phyloP scores from a whole-genome alignment of 1,140 invertebrate genomes.

The Helicoverpa armigera region DNA sequence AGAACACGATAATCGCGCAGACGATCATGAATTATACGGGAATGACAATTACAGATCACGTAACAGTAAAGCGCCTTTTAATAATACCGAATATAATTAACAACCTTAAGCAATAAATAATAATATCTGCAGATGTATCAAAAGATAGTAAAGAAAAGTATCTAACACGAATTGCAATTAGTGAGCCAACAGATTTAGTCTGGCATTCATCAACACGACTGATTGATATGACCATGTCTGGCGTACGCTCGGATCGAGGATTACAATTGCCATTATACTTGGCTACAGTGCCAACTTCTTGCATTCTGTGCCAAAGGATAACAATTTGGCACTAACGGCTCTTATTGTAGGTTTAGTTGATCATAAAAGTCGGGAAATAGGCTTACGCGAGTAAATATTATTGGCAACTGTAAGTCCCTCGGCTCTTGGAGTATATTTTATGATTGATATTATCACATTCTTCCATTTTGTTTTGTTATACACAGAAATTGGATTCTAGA shows the following conservation, averaged over 20 bases:
- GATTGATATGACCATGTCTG: conserved; percentile 40
- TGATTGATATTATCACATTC: conserved; percentile 17
- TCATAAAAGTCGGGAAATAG: conserved; percentile 2
- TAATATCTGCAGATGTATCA: too few species aligned
- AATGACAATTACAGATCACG: conserved; percentile 8
- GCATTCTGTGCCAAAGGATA: conserved; percentile 21
- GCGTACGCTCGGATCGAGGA: conserved; percentile 7
- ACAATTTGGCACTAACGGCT: neutral
- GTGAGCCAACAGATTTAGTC: conserved; percentile 21
- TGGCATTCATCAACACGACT: conserved; percentile 19
- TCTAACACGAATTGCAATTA: neutral
- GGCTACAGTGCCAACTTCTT: neutral
- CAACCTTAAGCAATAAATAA: too few species aligned
- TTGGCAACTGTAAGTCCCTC: neutral
- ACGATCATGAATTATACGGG: neutral
- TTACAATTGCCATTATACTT: conserved; percentile 29
- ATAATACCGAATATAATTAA: too few species aligned
- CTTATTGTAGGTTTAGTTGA: conserved; percentile 1
- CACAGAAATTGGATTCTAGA: neutral
- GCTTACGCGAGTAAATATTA: conserved; percentile 5
- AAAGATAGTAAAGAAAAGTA: neutral
- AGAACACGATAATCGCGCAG: neutral
- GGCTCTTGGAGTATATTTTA: neutral
- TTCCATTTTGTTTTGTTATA: neutral
- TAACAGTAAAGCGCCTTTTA: too few species aligned